Evolutionary conservation across 2,888 invertebrate genomes (phyloP).

Genomic region (Pycnomerus fuliginosus): DNA sequence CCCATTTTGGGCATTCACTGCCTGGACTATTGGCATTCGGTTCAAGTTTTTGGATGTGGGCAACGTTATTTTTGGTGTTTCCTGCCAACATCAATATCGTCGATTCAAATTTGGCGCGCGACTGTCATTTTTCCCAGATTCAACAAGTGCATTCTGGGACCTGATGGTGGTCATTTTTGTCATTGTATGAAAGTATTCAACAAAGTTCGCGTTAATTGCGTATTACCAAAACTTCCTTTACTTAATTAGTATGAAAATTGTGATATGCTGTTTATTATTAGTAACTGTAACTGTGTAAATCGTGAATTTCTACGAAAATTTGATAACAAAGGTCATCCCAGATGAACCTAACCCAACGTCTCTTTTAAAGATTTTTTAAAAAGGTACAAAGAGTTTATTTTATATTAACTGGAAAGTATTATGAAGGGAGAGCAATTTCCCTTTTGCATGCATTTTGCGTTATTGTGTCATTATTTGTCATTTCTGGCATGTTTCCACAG

Average conservation of each 20-base stretch:
- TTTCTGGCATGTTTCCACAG: conserved; percentile 12
- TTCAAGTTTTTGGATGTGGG: no score
- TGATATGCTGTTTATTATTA: conserved; percentile 46
- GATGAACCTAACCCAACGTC: conserved; percentile 53
- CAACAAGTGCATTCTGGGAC: conserved; percentile 53
- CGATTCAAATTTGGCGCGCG: conserved; percentile 39
- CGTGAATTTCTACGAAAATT: conserved; percentile 36
- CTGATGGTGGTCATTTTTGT: conserved; percentile 48
- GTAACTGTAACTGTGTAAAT: conserved; percentile 36
- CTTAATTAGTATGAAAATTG: conserved; percentile 43
- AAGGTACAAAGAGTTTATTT: conserved; percentile 16
- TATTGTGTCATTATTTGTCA: no score
- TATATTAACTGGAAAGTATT: no score
- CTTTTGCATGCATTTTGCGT: no score
- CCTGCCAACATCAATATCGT: no score
- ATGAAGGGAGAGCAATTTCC: no score
- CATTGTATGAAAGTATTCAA: conserved; percentile 38
- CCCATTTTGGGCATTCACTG: no score
- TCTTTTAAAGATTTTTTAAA: conserved; percentile 36
- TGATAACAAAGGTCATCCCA: conserved; percentile 48
- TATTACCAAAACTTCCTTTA: conserved; percentile 31
- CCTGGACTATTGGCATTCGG: no score
- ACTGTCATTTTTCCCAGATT: conserved; percentile 35
- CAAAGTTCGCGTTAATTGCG: conserved; percentile 31
- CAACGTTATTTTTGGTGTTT: no score